phyloP scores from a whole-genome alignment of 2,888 invertebrate genomes.

The Heteromurus nitidus region DNA sequence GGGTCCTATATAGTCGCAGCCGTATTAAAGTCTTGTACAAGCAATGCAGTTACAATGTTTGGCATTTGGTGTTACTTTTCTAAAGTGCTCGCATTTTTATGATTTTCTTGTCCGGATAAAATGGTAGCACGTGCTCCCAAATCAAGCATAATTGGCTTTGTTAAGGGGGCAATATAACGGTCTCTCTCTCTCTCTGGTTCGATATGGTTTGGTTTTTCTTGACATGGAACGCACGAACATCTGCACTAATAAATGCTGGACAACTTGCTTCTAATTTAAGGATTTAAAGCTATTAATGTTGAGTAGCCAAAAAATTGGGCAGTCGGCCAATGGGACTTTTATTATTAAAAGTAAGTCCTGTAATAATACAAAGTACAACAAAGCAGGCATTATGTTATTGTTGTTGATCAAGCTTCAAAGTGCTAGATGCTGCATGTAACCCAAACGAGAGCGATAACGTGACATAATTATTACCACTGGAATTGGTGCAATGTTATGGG shows the following conservation, averaged over 20 bases:
- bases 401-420: neutral
- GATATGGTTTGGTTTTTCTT: conserved; percentile 10
- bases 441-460: neutral
- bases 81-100: neutral
- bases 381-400: neutral
- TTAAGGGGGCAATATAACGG: conserved; percentile 14
- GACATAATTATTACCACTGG: conserved; percentile 44
- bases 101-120: neutral
- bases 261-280: neutral
- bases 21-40: neutral
- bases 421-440: neutral
- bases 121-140: conserved; percentile 23
- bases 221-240: neutral
- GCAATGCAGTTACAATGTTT: neutral
- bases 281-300: neutral
- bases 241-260: neutral
- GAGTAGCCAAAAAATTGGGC: neutral
- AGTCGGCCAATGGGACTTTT: neutral
- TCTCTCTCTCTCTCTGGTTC: neutral
- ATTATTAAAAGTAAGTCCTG: neutral
- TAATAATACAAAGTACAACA: neutral
- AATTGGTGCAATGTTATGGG: conserved; percentile 18
- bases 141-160: neutral
- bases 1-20: neutral
- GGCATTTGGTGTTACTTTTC: neutral